Conservation (phyloP, 2,797 vertebrate genomes). For the Hipposideros larvatus region DNA sequence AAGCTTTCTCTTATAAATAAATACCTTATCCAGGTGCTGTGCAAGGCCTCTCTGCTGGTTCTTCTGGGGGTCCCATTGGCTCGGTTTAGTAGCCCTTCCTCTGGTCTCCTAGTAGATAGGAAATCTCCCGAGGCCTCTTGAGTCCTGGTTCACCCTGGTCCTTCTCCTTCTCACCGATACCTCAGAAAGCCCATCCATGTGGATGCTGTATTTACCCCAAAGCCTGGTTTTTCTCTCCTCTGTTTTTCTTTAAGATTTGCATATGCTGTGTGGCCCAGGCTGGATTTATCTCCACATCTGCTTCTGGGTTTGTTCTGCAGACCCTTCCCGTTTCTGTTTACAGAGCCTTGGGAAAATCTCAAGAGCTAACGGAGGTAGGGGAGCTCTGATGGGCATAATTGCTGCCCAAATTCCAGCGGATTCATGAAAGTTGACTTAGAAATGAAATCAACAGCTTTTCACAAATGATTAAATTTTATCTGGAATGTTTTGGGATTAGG, state of each 20-base stretch:
- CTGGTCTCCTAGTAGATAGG: neutral
- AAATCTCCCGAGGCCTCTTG: neutral
- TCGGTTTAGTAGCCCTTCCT: neutral
- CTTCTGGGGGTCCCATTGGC: neutral
- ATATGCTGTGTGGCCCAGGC: too few species aligned
- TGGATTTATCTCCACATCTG: neutral
- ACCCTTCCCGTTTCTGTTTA: neutral
- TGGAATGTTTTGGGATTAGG: neutral
- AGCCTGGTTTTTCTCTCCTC: neutral
- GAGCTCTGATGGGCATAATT: neutral
- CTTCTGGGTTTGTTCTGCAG: neutral
- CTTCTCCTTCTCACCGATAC: neutral
- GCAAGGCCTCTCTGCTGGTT: neutral
- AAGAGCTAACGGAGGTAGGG: neutral
- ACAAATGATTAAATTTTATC: neutral
- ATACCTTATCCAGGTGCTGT: neutral
- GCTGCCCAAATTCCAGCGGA: neutral
- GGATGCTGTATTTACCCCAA: neutral
- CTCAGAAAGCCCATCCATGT: neutral
- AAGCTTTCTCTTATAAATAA: neutral
- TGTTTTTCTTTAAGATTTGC: neutral
- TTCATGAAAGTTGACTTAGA: neutral
- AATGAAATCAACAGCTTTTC: neutral
- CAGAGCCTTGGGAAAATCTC: neutral
- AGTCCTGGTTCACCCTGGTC: neutral